phyloP scores from a whole-genome alignment of 2,888 invertebrate species.

The Tineola bisselliella region DNA sequence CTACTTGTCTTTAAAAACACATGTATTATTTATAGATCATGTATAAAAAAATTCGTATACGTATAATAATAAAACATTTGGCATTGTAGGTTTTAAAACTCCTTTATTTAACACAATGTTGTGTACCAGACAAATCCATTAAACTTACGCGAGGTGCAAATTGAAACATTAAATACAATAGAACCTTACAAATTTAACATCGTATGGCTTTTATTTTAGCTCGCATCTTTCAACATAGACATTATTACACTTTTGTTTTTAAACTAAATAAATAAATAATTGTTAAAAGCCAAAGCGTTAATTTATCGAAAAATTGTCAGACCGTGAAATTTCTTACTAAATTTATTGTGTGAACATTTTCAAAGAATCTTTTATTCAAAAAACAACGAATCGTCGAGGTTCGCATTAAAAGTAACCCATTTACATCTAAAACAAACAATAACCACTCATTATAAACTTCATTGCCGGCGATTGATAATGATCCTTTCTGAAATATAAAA shows the following conservation, averaged over 20 bases:
- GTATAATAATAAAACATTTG: background rate
- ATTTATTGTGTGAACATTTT: background rate
- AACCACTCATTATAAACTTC: background rate
- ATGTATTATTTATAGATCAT: background rate
- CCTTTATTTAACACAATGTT: constrained; percentile 33
- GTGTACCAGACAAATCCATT: constrained; percentile 41
- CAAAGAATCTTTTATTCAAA: background rate
- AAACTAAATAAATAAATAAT: too few species aligned
- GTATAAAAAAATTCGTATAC: too few species aligned
- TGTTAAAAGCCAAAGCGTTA: too few species aligned
- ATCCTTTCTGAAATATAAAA: background rate
- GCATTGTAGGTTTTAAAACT: background rate
- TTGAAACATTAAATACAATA: constrained; percentile 45
- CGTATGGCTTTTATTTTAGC: constrained; percentile 40
- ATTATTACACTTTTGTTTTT: background rate
- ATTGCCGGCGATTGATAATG: background rate
- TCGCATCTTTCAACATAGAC: background rate
- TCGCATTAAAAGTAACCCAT: constrained; percentile 9
- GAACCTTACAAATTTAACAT: constrained; percentile 27
- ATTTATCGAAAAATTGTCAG: background rate
- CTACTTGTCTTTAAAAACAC: background rate
- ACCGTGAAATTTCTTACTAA: background rate
- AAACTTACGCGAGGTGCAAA: constrained; percentile 27
- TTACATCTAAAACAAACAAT: constrained; percentile 5
- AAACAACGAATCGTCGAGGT: background rate